These are phyloP conservation scores for Nomada fabriciana DNA, from an alignment of 2,888 invertebrate species.

Conservation along the genomic window DNA sequence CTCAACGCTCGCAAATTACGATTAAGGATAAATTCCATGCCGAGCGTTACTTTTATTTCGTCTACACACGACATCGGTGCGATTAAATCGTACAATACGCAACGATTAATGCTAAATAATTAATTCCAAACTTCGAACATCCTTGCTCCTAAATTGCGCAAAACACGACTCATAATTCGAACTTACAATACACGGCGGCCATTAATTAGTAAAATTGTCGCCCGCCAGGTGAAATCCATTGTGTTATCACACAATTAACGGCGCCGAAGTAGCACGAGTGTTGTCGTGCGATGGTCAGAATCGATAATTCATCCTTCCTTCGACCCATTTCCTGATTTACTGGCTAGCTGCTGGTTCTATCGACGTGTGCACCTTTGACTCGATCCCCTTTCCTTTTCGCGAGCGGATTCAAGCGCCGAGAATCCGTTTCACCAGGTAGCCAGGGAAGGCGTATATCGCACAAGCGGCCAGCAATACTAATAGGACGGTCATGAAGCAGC, in stretches of 20 bases:
- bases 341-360: background rate
- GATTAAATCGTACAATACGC: background rate
- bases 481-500: conserved; percentile 77
- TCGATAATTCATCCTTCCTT: conserved; percentile 44
- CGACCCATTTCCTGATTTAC: conserved; percentile 41
- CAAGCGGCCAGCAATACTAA: conserved; percentile 80
- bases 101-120: background rate
- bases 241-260: conserved; percentile 40
- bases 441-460: conserved; percentile 85
- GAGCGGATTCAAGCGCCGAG: conserved; percentile 68
- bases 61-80: background rate
- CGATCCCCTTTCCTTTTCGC: background rate
- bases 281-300: conserved; percentile 24
- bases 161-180: background rate
- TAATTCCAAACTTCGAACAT: background rate
- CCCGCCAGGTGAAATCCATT: conserved; percentile 10
- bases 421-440: conserved; percentile 85
- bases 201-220: conserved; percentile 41
- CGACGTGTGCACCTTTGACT: background rate
- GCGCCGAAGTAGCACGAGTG: conserved; percentile 6
- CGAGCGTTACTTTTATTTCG: too few species aligned
- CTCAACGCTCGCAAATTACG: too few species aligned
- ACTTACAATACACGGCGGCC: conserved; percentile 4
- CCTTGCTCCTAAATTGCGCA: background rate
- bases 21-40: too few species aligned